Evolutionary conservation across 1,140 invertebrate species (phyloP), one percentile per base, ranked within the genome.

Genomic region (Melanaphis sacchari): DNA sequence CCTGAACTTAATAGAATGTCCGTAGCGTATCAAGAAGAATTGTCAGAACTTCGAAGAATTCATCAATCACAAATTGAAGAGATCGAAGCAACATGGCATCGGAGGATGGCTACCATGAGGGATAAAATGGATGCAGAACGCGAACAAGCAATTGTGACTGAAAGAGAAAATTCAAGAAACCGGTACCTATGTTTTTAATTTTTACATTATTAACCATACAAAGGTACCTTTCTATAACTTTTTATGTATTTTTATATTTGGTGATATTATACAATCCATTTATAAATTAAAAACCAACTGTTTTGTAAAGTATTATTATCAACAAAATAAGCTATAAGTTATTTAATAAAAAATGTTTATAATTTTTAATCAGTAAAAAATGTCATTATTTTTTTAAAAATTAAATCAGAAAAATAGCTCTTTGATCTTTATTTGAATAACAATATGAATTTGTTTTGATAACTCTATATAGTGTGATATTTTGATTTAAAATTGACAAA

Each of bases 1-100:
- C 96, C 97, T 6, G 97, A 97, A 95, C 95, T 97, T 15, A 96
- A 96, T 94, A 96, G 95, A 81, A 97, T 97, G 96, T 96, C 96
- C 66, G 95, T 95, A 22, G 95, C 96, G 21, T 96, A 97, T 94
- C 96, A 96, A 94, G 96, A 96, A 81, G 96, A 96, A 95, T 94
- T 97, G 41, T 95, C 95, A 0, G 96, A 96, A 94, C 94, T 97
- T n/a, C 95, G 96, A 94, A 95, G 96, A 18, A 94, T 95, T 43
- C 97, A 97, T 94, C 95, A 96, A 94, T 95, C 96, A 43, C 96
- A 96, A 94, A 94, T 96, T 9, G 96, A 96, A 91, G 96, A 96
- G 89, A 94, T 96, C 0, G 96, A 97, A 94, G 94, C 96, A 82
- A 95, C 96, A 21, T 95, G 95, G 6, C 95, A 96, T 92, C 95